Evolutionary conservation across 2,888 invertebrate species (phyloP), one percentile per base, ranked within the genome.

Genomic region (Chalcosyrphus nemorum): DNA sequence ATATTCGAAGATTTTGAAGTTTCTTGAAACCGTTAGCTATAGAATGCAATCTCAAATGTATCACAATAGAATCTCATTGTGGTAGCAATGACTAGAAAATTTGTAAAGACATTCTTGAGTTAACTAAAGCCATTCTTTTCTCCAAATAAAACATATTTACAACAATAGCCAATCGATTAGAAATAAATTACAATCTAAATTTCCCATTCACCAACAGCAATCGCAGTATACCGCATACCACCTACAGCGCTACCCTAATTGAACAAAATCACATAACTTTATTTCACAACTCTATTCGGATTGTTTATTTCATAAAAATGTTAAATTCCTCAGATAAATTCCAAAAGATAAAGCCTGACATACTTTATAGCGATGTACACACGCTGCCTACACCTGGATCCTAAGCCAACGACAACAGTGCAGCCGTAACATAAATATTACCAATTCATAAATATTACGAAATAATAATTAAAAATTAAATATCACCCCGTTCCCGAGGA

Each of bases 401-500:
- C 57, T 76, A 65, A 81, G 43, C 50, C 75, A 19, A 27, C 41
- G 7, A 38, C 32, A 35, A 41, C 41, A 50, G 1, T n/a, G 32
- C 9, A 32, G n/a, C 41, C 52, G 15, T 29, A 52, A 50, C 82
- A 74, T 82, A 82, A 82, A 82, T 77, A 82, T 80, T 54, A 80
- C 38, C 70, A 84, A 84, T 84, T 84, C 84, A 84, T 84, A 84
- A 84, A 84, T 84, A 84, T 84, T 84, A 75, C 50, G 27, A 78
- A 84, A 80, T 54, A 63, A 75, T 84, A 78, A 75, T 84, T 84
- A 80, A 84, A 84, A 84, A 84, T 84, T 80, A 84, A 84, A 84
- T 70, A 84, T 80, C 63, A 72, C 61, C 82, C 66, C 66, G 68
- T 72, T 56, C 52, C 76, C 61, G 50, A 50, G 19, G 52, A 38